Evolutionary conservation across 2,113 vertebrate genomes (phyloP), one percentile per base, ranked within the genome.

Genomic region (Salvelinus namaycush): DNA sequence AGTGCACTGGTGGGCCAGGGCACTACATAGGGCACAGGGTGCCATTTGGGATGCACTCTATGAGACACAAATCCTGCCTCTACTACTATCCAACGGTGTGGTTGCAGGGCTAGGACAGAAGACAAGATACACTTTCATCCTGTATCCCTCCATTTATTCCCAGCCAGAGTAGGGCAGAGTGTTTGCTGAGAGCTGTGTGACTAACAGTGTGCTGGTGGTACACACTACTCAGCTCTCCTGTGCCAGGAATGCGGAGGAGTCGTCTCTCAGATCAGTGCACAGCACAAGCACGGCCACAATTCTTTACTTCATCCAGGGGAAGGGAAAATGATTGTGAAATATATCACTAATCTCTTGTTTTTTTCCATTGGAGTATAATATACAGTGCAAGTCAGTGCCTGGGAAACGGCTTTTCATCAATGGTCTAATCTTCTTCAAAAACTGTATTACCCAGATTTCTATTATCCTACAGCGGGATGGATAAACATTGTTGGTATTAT

Each of bases 241-340:
- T 81, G 83, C 84, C 87, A 90, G 83, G 79, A 89, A 80, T 83
- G 78, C 77, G 81, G 39, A 83, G 76, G 83, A 88, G n/a, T 54
- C 1, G 14, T 82, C 72, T 85, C 60, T 73, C 78, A 18, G 6
- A 84, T 68, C 70, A 59, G 18, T 44, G 31, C 68, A 9, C 68
- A 0, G 70, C 18, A n/a, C 71, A 24, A 76, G 51, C 79, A 73
- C 1, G 39, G 71, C 66, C 82, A 71, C 54, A 74, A 83, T 26
- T 26, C 26, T 26, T 26, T 26, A 1, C 79, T 73, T 31, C 48
- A 74, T 73, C 51, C 67, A 74, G 59, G n/a, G 16, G 27, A 76
- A 34, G 59, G 34, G 22, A 18, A 70, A 18, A 76, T 69, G 1
- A 29, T 29, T 16, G 67, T 27, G 29, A 34, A 44, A 68, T n/a